Conservation (phyloP, 2,113 vertebrate genomes). For the Leucosticte australis region DNA sequence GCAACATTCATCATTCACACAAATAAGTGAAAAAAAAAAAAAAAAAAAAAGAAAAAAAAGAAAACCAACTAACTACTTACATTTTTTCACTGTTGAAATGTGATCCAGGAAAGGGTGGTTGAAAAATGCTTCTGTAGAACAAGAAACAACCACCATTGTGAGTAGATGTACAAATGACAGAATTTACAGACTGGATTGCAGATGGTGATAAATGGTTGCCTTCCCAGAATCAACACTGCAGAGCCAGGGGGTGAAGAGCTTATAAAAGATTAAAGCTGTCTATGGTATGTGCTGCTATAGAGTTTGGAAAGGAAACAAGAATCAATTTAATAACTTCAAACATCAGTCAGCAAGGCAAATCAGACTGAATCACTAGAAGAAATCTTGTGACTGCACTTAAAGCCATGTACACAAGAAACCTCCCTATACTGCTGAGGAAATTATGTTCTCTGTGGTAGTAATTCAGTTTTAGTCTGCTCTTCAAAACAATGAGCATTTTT, state of each 20-base stretch:
- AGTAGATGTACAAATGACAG: background rate
- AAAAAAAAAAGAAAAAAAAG: background rate
- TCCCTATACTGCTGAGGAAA: background rate
- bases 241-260: conserved; percentile 8
- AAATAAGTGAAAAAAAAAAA: background rate
- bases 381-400: background rate
- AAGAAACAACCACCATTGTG: background rate
- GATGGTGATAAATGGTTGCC: background rate
- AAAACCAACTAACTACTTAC: conserved; percentile 72
- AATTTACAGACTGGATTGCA: background rate
- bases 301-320: conserved; percentile 3
- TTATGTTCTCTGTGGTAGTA: background rate
- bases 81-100: conserved; percentile 88
- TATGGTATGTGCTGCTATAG: background rate
- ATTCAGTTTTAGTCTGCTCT: background rate
- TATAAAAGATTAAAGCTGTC: conserved; percentile 39
- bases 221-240: conserved; percentile 7
- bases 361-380: background rate
- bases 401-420: background rate
- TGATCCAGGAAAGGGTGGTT: conserved; percentile 92
- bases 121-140: conserved; percentile 88
- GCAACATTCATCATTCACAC: background rate
- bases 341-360: background rate
- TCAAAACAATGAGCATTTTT: background rate
- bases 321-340: conserved; percentile 19